phyloP scores from a whole-genome alignment of 1,140 invertebrate species.

The Trachymyrmex septentrionalis region DNA sequence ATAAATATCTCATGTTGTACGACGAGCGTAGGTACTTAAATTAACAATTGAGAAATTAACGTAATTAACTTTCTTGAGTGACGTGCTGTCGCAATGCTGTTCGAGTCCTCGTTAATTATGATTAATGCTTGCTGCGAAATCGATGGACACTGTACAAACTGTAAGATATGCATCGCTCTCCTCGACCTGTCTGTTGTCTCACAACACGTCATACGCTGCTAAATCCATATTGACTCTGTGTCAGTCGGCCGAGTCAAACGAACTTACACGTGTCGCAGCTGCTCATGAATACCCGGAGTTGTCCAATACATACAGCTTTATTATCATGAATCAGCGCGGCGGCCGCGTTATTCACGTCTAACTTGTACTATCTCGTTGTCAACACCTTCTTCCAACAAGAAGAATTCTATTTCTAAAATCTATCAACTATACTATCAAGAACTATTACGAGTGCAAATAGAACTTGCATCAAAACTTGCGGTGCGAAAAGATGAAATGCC shows the following conservation, averaged over 20 bases:
- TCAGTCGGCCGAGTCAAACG: conserved; percentile 10
- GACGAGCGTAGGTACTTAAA: not conserved
- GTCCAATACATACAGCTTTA: not conserved
- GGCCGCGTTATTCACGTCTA: not conserved
- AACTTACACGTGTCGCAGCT: not conserved
- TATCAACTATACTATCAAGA: too few species aligned
- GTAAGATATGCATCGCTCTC: not conserved
- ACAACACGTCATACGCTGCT: not conserved
- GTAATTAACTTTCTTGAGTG: not conserved
- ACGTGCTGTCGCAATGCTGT: not conserved
- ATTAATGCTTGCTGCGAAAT: not conserved
- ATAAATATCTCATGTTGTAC: not conserved
- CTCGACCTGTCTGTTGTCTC: conserved; percentile 20
- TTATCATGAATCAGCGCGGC: conserved; percentile 23
- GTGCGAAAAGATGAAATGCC: too few species aligned
- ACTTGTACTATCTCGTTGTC: not conserved
- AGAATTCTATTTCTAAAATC: too few species aligned
- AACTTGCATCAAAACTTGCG: too few species aligned
- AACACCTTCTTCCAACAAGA: not conserved
- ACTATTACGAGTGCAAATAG: too few species aligned
- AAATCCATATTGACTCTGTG: conserved; percentile 39
- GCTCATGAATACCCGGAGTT: not conserved
- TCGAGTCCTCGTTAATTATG: not conserved
- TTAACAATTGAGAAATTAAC: not conserved
- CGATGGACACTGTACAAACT: conserved; percentile 33